phyloP scores from a whole-genome alignment of 2,888 invertebrate species.

The Phasia obesa region DNA sequence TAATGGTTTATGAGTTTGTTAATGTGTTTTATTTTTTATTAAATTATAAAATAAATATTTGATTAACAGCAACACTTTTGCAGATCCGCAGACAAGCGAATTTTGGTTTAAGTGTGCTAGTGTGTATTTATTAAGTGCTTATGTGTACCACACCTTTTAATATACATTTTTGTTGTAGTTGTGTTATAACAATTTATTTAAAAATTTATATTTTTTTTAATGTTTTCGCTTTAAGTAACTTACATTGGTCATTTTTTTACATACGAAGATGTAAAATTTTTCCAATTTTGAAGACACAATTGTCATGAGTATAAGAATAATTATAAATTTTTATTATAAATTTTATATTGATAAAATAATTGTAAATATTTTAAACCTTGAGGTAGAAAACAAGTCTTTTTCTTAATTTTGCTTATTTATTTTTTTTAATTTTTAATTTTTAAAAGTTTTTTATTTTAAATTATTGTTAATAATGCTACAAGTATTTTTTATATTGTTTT shows the following conservation, averaged over 20 bases:
- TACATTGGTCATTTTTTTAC: conserved; percentile 65
- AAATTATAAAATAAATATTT: conserved; percentile 29
- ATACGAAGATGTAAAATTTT: conserved; percentile 51
- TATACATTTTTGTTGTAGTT: neutral
- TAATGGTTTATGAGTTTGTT: no score
- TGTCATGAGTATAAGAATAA: conserved; percentile 41
- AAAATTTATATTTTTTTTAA: conserved; percentile 8
- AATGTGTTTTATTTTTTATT: conserved; percentile 4
- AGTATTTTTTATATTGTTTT: neutral
- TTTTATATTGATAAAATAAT: no score
- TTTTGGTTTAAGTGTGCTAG: neutral
- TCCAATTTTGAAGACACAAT: conserved; percentile 55
- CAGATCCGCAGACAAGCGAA: neutral
- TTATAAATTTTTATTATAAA: no score
- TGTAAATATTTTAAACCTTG: no score
- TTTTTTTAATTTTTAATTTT: neutral
- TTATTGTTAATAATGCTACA: no score
- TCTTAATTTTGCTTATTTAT: no score
- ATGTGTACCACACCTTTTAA: neutral
- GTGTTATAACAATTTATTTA: neutral
- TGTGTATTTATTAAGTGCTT: neutral
- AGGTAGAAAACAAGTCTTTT: no score
- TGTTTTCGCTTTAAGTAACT: conserved; percentile 35
- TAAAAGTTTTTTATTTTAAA: neutral
- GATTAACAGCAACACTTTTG: conserved; percentile 8